Conservation (phyloP, 1,140 invertebrate species). For the Drosophila ananassae region DNA sequence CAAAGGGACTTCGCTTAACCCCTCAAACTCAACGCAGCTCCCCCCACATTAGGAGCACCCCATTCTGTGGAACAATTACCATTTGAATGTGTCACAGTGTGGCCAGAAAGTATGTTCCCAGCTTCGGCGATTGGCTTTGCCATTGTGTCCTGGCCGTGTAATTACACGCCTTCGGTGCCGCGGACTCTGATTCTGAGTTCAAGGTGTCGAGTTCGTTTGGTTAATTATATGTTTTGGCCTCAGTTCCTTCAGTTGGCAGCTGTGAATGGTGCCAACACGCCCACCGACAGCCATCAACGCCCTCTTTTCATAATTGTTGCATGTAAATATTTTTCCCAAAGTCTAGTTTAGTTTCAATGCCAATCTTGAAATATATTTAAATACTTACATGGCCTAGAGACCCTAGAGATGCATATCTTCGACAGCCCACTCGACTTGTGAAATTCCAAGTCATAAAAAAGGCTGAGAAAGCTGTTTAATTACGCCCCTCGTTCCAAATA, state of each 20-base stretch:
- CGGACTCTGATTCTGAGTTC: conserved; percentile 19
- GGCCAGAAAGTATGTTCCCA: conserved; percentile 58
- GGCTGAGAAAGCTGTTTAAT: conserved; percentile 66
- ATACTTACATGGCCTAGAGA: neutral
- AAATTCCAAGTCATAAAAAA: conserved; percentile 67
- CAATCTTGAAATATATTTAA: conserved; percentile 2
- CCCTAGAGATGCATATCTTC: conserved; percentile 11
- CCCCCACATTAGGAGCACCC: conserved; percentile 15
- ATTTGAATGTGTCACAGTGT: conserved; percentile 78
- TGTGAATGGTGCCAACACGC: conserved; percentile 43
- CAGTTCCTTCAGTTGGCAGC: conserved; percentile 43
- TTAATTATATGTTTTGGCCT: conserved; percentile 73
- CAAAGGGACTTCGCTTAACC: conserved; percentile 28
- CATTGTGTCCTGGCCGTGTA: conserved; percentile 66
- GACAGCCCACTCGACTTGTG: conserved; percentile 47
- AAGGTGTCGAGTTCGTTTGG: conserved; percentile 77
- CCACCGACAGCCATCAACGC: conserved; percentile 40
- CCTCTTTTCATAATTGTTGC: conserved; percentile 60
- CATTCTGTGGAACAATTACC: conserved; percentile 56
- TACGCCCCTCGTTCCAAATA: conserved; percentile 38
- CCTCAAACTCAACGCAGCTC: neutral
- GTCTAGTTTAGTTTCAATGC: neutral
- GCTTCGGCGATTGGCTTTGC: conserved; percentile 56
- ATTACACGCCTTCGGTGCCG: conserved; percentile 55
- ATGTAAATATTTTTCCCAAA: conserved; percentile 25